Conservation (phyloP, 2,797 vertebrate genomes). For the Podarcis siculus region DNA sequence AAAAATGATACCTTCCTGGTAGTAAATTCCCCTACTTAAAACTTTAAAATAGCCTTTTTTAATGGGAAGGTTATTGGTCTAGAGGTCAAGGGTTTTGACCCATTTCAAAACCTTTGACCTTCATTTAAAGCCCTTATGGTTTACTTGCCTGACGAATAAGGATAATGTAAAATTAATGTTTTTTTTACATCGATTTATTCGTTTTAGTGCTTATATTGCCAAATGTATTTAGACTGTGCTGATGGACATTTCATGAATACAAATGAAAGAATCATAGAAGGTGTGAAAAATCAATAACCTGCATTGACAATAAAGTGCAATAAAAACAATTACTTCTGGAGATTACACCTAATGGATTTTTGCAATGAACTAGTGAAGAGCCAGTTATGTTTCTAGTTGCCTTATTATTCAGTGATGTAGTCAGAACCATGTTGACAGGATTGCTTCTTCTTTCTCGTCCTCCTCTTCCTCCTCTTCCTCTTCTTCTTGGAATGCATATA, state of each 20-base stretch:
- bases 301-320: slow-evolving; percentile 80
- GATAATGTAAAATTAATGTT: slow-evolving; percentile 99
- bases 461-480: no score
- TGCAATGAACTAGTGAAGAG: slow-evolving; percentile 79
- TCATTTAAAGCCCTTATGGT: slow-evolving; percentile 82
- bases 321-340: slow-evolving; percentile 82
- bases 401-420: slow-evolving; percentile 71
- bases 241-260: slow-evolving; percentile 96
- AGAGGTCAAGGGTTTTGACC: slow-evolving; percentile 95
- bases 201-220: slow-evolving; percentile 88
- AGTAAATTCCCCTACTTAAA: slow-evolving; percentile 83
- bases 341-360: slow-evolving; percentile 82
- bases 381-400: slow-evolving; percentile 74
- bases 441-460: background rate
- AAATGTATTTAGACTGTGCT: slow-evolving; percentile 93
- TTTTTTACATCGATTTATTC: slow-evolving; percentile 92
- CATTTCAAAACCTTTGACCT: slow-evolving; percentile 93
- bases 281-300: slow-evolving; percentile 85
- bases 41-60: slow-evolving; percentile 84
- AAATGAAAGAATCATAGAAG: slow-evolving; percentile 96
- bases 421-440: slow-evolving; percentile 58
- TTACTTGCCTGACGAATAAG: slow-evolving; percentile 90
- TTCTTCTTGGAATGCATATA: slow-evolving; percentile 35
- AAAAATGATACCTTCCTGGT: slow-evolving; percentile 79
- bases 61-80: slow-evolving; percentile 86